Conservation (phyloP, 2,797 vertebrate genomes). For the Sebastes miniatus region DNA sequence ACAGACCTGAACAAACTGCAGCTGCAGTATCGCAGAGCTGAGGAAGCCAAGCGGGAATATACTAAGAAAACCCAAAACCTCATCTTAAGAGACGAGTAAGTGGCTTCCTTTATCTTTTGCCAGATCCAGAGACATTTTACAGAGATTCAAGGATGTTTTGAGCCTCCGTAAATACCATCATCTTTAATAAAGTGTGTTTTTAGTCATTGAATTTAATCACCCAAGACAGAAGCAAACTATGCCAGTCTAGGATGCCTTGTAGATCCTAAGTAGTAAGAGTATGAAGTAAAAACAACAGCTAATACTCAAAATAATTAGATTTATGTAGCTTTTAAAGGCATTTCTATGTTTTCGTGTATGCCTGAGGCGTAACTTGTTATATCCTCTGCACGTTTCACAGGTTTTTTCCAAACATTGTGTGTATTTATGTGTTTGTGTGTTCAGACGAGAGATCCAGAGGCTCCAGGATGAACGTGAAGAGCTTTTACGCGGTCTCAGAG, state of each 20-base stretch:
- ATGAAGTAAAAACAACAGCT: neutral
- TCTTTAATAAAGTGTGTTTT: neutral
- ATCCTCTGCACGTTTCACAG: neutral
- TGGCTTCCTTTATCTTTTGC: neutral
- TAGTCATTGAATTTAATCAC: neutral
- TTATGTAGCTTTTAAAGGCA: neutral
- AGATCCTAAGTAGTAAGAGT: neutral
- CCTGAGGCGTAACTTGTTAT: neutral
- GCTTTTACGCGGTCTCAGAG: neutral
- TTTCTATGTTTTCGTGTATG: neutral
- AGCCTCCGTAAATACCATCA: neutral
- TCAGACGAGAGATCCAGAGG: constrained; percentile 19
- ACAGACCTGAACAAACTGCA: constrained; percentile 19
- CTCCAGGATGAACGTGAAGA: constrained; percentile 8
- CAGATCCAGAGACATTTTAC: neutral
- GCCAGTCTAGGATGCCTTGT: neutral
- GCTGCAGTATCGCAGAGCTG: neutral
- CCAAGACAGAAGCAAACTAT: neutral
- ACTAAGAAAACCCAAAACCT: neutral
- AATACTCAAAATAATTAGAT: neutral
- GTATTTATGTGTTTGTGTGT: neutral
- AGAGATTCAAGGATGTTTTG: neutral
- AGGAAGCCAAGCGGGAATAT: neutral
- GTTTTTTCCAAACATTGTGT: neutral
- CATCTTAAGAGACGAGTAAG: constrained; percentile 9